Evolutionary conservation across 2,113 vertebrate species (phyloP), one percentile per base, ranked within the genome.

Genomic region (Rhinichthys klamathensis): DNA sequence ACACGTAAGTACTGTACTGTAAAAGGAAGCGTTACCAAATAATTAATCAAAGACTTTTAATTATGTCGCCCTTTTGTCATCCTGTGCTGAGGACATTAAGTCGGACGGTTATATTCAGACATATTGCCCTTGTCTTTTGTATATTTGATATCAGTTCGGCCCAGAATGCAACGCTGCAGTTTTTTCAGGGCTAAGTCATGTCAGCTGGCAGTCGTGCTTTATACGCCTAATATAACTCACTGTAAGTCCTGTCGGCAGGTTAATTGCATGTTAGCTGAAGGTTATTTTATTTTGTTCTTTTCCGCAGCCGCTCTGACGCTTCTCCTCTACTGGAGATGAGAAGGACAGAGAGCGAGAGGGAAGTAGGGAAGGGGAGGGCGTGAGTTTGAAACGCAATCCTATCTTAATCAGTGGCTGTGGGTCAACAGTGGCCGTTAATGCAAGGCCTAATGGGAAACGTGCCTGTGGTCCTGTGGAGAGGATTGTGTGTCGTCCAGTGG

Each of bases 381-480:
- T 76, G 80, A 85, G 56, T 72, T 61, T 56, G 84, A 86, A 87
- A 88, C 80, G 61, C 86, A 85, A 88, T 90, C 86, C 88, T 35
- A 84, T 81, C 84, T 90, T 89, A 91, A 89, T 91, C 90, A 91
- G 86, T 30, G 35, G 54, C 83, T 75, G 86, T 87, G 86, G 88
- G 90, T 91, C 89, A 89, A 90, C 90, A 89, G 87, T 60, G 49
- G 87, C 84, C 60, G 85, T 90, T 91, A 90, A 91, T 90, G 86
- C 87, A 41, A 16, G 76, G 18, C 49, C 32, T 89, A 88, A 91
- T 91, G 78, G 84, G 87, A 91, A 91, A 89, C 90, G 90, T 91
- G 90, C 83, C 86, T 85, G 49, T 83, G 79, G 83, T 63, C 76
- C 23, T 15, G 67, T 67, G 51, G 84, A 78, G 83, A 76, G 83